A percentile compares a stretch with the other conserved stretches of the same genome.
Conservation (phyloP, 1,140 invertebrate genomes). For the Potamilus streckersoni region DNA sequence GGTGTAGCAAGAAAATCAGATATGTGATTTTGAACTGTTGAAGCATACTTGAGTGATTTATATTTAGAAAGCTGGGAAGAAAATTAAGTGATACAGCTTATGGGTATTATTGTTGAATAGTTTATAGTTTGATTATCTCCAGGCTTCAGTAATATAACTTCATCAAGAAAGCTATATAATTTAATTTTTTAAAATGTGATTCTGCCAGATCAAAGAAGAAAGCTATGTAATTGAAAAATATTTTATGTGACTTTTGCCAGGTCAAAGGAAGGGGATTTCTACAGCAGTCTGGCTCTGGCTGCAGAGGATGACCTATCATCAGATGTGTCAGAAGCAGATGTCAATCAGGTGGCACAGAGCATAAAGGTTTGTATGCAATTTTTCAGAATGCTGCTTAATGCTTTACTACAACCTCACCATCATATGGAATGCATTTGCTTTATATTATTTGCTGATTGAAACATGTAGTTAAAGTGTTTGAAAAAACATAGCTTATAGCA, state of each 20-base stretch:
- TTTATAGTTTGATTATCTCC: constrained; percentile 15
- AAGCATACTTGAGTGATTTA: too few species aligned
- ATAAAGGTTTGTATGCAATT: constrained; percentile 48
- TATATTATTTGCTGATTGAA: neutral
- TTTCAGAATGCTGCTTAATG: neutral
- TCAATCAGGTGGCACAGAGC: constrained; percentile 56
- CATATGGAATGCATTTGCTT: neutral
- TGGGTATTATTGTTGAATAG: neutral
- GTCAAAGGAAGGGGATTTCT: constrained; percentile 57
- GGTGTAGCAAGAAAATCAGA: too few species aligned
- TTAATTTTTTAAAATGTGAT: neutral
- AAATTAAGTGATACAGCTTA: too few species aligned
- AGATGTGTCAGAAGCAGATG: constrained; percentile 63
- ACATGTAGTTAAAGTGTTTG: neutral
- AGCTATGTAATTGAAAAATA: neutral
- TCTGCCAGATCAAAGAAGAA: constrained; percentile 42
- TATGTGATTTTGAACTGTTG: too few species aligned
- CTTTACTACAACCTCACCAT: neutral
- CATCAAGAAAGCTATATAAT: neutral
- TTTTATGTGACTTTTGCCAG: constrained; percentile 17
- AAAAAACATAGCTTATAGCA: neutral
- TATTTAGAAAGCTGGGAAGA: too few species aligned
- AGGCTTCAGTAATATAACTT: constrained; percentile 8
- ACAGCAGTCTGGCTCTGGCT: constrained; percentile 55
- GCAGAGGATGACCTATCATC: constrained; percentile 53